Conservation (phyloP, 92 coral and sea anemone species). For the Paragorgia papillata region DNA sequence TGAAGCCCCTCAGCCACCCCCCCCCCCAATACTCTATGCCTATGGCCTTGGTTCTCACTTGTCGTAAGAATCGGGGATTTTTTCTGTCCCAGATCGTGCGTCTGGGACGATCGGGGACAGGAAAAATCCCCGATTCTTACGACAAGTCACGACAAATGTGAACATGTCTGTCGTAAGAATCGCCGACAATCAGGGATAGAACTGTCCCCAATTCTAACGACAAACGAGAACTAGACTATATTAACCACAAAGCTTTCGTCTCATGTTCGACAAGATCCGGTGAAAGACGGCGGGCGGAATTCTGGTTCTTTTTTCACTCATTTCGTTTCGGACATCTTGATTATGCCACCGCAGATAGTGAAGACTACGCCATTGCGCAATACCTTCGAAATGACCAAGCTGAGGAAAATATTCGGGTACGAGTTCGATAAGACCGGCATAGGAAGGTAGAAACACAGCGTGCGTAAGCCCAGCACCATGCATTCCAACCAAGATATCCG, state of each 20-base stretch:
- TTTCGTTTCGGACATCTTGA: background rate
- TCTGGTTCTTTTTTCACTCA: background rate
- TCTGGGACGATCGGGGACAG: too few species aligned
- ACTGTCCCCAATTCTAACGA: too few species aligned
- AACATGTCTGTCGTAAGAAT: too few species aligned
- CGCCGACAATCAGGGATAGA: too few species aligned
- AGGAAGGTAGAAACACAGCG: background rate
- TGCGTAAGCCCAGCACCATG: slow-evolving; percentile 11
- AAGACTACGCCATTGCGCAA: slow-evolving; percentile 4
- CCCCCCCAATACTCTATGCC: too few species aligned
- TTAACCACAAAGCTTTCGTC: background rate
- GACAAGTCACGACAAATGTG: too few species aligned
- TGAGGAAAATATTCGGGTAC: background rate
- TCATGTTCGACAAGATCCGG: background rate
- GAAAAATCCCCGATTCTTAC: too few species aligned
- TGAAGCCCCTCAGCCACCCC: too few species aligned
- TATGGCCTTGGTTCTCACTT: too few species aligned
- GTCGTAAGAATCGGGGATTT: too few species aligned
- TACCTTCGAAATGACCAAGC: background rate
- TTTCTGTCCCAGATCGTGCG: too few species aligned
- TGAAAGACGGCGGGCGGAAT: background rate
- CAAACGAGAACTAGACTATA: too few species aligned
- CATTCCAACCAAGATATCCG: slow-evolving; percentile 2
- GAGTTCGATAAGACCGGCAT: slow-evolving; percentile 2
- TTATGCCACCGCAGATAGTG: background rate